Evolutionary conservation across 2,113 vertebrate species (phyloP).

Genomic region (Chaetops frenatus): DNA sequence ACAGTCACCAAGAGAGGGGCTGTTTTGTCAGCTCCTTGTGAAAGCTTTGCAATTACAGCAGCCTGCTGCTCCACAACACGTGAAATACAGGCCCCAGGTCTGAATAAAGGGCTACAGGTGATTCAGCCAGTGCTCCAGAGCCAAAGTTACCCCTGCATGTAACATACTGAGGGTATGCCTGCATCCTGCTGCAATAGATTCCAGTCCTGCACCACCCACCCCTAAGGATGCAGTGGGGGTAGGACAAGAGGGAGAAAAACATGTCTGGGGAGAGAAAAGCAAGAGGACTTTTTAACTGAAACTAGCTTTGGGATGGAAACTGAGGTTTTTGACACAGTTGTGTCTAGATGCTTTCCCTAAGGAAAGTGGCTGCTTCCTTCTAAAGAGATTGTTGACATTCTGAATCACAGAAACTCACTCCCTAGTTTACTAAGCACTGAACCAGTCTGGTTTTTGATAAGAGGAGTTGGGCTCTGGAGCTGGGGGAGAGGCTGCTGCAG

Average conservation of each 20-base stretch:
- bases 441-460: background rate
- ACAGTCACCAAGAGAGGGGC: background rate
- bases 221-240: background rate
- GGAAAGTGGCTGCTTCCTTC: background rate
- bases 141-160: background rate
- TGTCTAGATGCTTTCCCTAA: background rate
- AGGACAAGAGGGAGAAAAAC: background rate
- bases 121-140: background rate
- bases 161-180: background rate
- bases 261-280: background rate
- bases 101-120: background rate
- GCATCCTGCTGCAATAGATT: rapidly evolving
- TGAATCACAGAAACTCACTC: background rate
- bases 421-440: background rate
- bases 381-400: background rate
- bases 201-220: background rate
- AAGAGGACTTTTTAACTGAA: background rate
- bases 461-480: background rate
- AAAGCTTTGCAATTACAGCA: background rate
- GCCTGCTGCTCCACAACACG: background rate
- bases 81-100: background rate
- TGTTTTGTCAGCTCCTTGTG: background rate
- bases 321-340: background rate
- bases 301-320: background rate
- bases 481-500: background rate